phyloP scores from a whole-genome alignment of 2,797 vertebrate genomes.

The Darevskia nairensis region DNA sequence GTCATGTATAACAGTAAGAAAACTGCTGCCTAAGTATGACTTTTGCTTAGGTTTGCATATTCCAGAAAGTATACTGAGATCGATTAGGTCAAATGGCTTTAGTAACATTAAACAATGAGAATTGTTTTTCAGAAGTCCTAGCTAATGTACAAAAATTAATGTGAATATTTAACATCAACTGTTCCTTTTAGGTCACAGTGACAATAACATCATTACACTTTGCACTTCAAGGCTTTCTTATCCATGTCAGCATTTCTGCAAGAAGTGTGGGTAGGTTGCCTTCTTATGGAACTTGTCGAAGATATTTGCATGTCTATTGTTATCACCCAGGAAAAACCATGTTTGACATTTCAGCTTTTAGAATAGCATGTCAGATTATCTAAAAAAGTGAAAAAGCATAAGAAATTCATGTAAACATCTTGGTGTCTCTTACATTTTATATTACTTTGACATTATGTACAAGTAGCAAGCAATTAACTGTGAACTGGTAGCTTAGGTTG shows the following conservation, averaged over 20 bases:
- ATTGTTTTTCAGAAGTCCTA: not conserved
- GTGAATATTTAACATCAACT: not conserved
- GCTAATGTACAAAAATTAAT: not conserved
- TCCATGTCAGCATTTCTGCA: constrained; percentile 69
- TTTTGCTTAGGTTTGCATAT: not conserved
- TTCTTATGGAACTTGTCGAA: constrained; percentile 73
- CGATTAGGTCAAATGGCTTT: not conserved
- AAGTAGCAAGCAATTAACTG: not conserved
- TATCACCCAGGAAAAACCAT: constrained; percentile 73
- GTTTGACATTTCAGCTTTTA: constrained; percentile 25
- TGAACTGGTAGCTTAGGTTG: not conserved
- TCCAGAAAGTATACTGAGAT: not conserved
- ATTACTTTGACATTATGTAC: not conserved
- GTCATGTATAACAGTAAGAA: constrained; percentile 21
- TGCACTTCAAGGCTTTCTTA: constrained; percentile 8
- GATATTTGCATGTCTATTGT: constrained; percentile 75
- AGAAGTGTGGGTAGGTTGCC: constrained; percentile 59
- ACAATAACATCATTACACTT: not conserved
- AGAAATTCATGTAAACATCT: not conserved
- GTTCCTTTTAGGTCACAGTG: not conserved
- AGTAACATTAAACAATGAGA: not conserved
- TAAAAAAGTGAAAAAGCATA: not conserved
- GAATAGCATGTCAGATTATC: not conserved
- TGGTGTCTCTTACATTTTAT: not conserved
- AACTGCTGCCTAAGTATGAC: not conserved